Conservation (phyloP, 1,140 invertebrate species). For the Paracyclopina nana region DNA sequence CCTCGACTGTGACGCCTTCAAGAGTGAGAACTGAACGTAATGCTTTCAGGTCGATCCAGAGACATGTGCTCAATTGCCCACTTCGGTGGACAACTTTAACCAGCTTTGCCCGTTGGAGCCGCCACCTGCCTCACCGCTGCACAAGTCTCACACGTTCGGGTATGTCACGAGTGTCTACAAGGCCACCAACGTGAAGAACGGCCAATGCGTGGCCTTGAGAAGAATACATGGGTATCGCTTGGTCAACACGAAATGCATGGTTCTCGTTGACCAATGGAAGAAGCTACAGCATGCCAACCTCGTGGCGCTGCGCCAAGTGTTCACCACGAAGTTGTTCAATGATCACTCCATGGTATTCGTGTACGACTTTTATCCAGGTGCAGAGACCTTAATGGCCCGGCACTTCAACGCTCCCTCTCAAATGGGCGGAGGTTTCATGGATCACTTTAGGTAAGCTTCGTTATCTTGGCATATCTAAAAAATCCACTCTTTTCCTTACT, state of each 20-base stretch:
- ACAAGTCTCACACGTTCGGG: slow-evolving; percentile 42
- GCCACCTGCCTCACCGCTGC: slow-evolving; percentile 24
- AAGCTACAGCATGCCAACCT: slow-evolving; percentile 79
- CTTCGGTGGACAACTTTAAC: slow-evolving; percentile 69
- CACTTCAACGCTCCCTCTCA: slow-evolving; percentile 43
- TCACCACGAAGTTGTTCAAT: slow-evolving; percentile 83
- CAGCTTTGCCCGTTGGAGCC: slow-evolving; percentile 64
- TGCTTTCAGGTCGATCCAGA: slow-evolving; percentile 21
- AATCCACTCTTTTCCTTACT: neutral
- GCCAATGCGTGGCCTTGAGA: slow-evolving; percentile 59
- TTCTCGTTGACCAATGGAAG: slow-evolving; percentile 77
- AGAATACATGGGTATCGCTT: slow-evolving; percentile 68
- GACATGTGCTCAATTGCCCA: slow-evolving; percentile 44
- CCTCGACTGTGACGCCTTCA: neutral
- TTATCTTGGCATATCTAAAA: neutral
- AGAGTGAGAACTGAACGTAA: slow-evolving; percentile 13
- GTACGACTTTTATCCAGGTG: slow-evolving; percentile 81
- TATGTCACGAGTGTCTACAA: slow-evolving; percentile 74
- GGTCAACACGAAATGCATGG: slow-evolving; percentile 60
- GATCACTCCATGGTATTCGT: slow-evolving; percentile 84
- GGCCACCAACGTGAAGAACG: slow-evolving; percentile 68
- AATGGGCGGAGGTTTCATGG: neutral
- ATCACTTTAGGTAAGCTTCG: neutral
- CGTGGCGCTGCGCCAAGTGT: slow-evolving; percentile 71
- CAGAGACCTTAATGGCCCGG: slow-evolving; percentile 61